These are phyloP conservation scores for Sialis lutaria DNA, from an alignment of 2,888 invertebrate species.

Conservation along the genomic window DNA sequence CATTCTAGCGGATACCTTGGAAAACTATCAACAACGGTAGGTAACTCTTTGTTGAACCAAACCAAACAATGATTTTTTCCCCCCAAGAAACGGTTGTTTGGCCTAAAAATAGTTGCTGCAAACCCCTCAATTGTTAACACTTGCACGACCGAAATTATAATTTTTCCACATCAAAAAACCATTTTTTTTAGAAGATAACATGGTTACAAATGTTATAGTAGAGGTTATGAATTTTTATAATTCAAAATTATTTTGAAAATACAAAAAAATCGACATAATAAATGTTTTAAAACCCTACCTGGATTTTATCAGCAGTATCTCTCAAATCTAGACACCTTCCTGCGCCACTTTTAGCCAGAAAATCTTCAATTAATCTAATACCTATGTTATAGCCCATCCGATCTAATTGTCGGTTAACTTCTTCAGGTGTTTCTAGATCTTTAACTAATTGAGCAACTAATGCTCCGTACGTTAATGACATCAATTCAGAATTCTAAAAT, in stretches of 20 bases:
- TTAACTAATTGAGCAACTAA: conserved; percentile 92
- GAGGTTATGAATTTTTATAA: background rate
- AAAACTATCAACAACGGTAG: too few species aligned
- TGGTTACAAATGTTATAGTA: too few species aligned
- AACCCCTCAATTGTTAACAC: too few species aligned
- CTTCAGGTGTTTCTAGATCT: conserved; percentile 91
- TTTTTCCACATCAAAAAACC: too few species aligned
- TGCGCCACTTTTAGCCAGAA: conserved; percentile 77
- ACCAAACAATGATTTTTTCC: too few species aligned
- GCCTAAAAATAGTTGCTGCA: too few species aligned
- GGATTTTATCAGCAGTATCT: conserved; percentile 92
- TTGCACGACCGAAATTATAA: too few species aligned
- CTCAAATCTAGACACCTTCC: conserved; percentile 87
- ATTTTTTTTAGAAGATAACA: too few species aligned
- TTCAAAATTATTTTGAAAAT: background rate
- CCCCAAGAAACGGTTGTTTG: too few species aligned
- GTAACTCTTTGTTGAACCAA: too few species aligned
- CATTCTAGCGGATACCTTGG: too few species aligned
- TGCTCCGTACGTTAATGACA: conserved; percentile 95
- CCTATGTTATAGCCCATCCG: conserved; percentile 98
- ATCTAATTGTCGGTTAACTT: conserved; percentile 93
- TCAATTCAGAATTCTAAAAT: conserved; percentile 82
- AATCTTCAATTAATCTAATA: conserved; percentile 92
- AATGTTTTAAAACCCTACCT: conserved; percentile 38
- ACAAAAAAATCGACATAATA: too few species aligned